Base-by-base conservation (phyloP, 2,888 invertebrate genomes). In the Lottia scabra region DNA sequence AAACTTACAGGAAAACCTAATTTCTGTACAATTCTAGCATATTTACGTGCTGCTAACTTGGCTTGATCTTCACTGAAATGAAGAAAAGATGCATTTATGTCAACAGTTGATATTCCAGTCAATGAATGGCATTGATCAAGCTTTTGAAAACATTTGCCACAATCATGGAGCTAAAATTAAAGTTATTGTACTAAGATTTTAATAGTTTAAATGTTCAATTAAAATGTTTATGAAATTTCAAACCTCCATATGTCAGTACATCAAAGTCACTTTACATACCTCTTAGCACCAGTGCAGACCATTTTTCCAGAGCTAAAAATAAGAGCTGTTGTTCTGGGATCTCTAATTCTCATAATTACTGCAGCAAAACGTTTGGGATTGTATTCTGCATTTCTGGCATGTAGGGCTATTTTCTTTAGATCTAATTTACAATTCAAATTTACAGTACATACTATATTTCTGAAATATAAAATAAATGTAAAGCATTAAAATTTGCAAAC, bases 311-410 rank as follows among this genome's bases (percentile, higher is more conserved):
- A 94, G 79, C 94, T 94, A 85, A 95, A 95, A 74, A 95, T 95
- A 6, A 95, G 90, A 19, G 95, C 95, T 0, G 95, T 95, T 0
- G 95, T 99, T 69, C 92, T 85, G 0, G 92, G 92, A 67, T 95
- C 98, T 87, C 98, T 92, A 81, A 94, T 94, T 84, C 94, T 90
- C 99, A 99, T 99, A 71, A 99, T 99, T 4, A 99, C 98, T 56
- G 99, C 99, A 68, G 98, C 98, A 92, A 99, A 99, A 86, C 99
- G 94, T 90, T 99, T 99, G 12, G 99, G 99, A 90, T 99, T 99
- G 88, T 99, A 99, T 90, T 99, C 99, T 1, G 99, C 99, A 91
- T 99, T 99, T 89, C 99, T 93, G 0, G 99, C 98, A 89, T 98
- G 98, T 2, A 99, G 91, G 0, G 99, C 98, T 83, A 99, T 99